Base-by-base conservation (phyloP, 2,113 vertebrate genomes). In the Syngnathoides biaculeatus region DNA sequence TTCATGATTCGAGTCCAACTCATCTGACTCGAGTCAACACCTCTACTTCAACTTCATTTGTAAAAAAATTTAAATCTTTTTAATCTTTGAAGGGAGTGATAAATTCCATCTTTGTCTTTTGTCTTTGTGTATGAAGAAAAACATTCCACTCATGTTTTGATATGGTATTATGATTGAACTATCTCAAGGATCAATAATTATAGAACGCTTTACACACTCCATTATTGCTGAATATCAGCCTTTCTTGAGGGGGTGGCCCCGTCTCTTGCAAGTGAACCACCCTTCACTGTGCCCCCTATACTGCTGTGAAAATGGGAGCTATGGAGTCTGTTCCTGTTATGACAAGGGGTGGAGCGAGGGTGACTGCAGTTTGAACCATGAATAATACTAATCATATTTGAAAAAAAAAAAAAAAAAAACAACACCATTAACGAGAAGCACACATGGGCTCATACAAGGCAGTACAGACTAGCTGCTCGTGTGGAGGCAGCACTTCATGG, bases 401-500 rank as follows among this genome's bases (percentile, higher is more conserved):
- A 43, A 43, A 43, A 42, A 42, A 13, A 42, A 13, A 13, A 42
- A 42, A 42, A 42, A 13, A 42, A 43, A 43, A 3, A 43, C 2
- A 13, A 2, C 42, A 43, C 42, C 2, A 43, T n/a, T n/a, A 43
- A 8, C 2, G 10, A 12, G 42, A n/a, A 52, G 8, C 11, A 11
- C 19, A 3, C 4, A 20, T 52, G 48, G 20, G 48, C 48, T 8
- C n/a, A 7, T n/a, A 52, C 20, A n/a, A 10, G 48, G 22, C 48
- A 52, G 50, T 0, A 52, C n/a, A 20, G n/a, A 20, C 9, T 48
- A 20, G n/a, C 22, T 22, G 50, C 50, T n/a, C 50, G 22, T 52
- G 50, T 52, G 20, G 50, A 52, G 70, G 74, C 77, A 82, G 76
- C 78, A 85, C 89, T 79, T 90, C 85, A 88, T 86, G 84, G 4